phyloP scores from a whole-genome alignment of 2,888 invertebrate species.

The Spodoptera picta region DNA sequence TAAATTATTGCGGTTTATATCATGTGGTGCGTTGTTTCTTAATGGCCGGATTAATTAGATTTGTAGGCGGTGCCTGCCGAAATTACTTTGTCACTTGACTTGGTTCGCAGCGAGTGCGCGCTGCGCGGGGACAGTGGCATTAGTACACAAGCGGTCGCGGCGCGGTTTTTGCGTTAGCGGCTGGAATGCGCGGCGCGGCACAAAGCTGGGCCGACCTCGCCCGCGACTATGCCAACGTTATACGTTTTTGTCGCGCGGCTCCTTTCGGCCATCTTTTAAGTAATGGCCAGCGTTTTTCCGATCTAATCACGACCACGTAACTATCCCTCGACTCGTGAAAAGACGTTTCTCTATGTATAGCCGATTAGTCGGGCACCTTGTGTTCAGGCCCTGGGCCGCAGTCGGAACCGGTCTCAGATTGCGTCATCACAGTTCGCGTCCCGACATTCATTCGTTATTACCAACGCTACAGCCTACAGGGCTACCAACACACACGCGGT shows the following conservation, averaged over 20 bases:
- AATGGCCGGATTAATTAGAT: too few species aligned
- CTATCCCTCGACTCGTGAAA: conserved; percentile 61
- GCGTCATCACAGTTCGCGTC: conserved; percentile 27
- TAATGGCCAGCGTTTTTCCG: conserved; percentile 75
- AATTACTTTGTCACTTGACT: too few species aligned
- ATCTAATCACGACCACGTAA: conserved; percentile 70
- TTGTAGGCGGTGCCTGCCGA: too few species aligned
- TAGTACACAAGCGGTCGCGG: conserved; percentile 29
- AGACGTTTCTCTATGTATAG: conserved; percentile 65
- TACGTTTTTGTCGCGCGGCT: conserved; percentile 75
- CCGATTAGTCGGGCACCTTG: too few species aligned
- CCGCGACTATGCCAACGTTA: conserved; percentile 62
- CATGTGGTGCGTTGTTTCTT: too few species aligned
- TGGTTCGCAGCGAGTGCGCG: too few species aligned
- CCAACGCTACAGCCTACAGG: conserved; percentile 10
- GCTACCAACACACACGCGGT: not conserved
- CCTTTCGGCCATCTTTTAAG: conserved; percentile 75
- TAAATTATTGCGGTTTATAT: too few species aligned
- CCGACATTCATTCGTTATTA: conserved; percentile 32
- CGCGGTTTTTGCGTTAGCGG: conserved; percentile 35
- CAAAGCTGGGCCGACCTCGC: conserved; percentile 58
- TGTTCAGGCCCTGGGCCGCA: not conserved
- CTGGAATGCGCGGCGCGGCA: conserved; percentile 46
- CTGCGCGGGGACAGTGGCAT: conserved; percentile 4
- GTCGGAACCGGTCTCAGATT: conserved; percentile 56